Evolutionary conservation across 1,140 invertebrate genomes (phyloP), one percentile per base, ranked within the genome.

Genomic region (Laupala kohalensis): DNA sequence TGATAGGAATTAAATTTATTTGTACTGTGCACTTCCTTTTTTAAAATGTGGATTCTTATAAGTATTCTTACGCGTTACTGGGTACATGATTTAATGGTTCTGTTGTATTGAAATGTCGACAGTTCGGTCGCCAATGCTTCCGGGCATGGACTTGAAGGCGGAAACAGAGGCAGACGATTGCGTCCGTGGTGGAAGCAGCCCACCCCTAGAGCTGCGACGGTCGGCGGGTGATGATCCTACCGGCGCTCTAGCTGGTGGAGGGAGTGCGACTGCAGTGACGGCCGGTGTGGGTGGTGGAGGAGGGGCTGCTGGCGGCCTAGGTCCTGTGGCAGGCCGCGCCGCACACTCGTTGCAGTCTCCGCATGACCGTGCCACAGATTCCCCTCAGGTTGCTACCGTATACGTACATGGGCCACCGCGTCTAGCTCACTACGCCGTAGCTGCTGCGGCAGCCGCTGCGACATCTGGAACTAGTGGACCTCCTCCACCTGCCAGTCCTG

Each of bases 361-460:
- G 5, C 89, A 91, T 74, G 91, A 93, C 78, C 83, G 91, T 70
- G 86, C 86, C 25, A 91, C 91, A 72, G 91, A 81, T 64, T 79
- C 78, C 28, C 71, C 71, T 9, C 71, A 72, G 37, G 85, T 90
- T 25, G 87, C 87, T 3, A 89, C 89, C 77, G 85, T 90, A 2
- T 90, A 90, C 76, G 83, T 86, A 77, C 83, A 81, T 71, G 77
- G 77, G 5, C 79, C 78, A 68, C 77, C 82, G 6, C 81, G 83
- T 9, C 80, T 85, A 73, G 81, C 83, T 72, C 79, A 72, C 23
- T 67, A 30, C 66, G 65, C 64, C 19, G 6, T 15, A 6, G 30
- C 6, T 15, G 30, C 64, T n/a, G 6, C 79, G 5, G 82, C 76
- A 15, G 72, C 78, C 78, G 5, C 79, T 75, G n/a, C n/a, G n/a